These are phyloP conservation scores for Ectropis crepuscularia DNA, from an alignment of 2,888 invertebrate genomes.

Conservation along the genomic window DNA sequence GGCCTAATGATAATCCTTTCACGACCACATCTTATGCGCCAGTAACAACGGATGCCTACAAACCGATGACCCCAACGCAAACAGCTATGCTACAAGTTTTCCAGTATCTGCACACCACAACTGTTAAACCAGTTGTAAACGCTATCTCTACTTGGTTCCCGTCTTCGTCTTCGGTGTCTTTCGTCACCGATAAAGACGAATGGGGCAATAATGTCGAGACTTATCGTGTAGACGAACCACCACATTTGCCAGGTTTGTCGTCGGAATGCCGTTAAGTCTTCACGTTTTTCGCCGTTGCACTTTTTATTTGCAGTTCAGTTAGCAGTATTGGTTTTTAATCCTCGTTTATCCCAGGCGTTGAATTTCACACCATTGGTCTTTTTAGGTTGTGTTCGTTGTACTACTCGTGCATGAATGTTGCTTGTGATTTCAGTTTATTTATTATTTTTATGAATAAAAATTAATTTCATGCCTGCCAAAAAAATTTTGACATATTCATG, in stretches of 20 bases:
- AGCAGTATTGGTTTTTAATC: conserved; percentile 20
- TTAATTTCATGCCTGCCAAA: not conserved
- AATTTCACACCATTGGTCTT: conserved; percentile 32
- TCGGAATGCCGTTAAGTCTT: conserved; percentile 74
- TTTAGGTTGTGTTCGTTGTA: conserved; percentile 40
- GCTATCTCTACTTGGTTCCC: conserved; percentile 62
- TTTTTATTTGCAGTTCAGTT: conserved; percentile 67
- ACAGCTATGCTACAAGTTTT: conserved; percentile 82
- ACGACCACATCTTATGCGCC: conserved; percentile 77
- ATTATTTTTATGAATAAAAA: not conserved
- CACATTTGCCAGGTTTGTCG: conserved; percentile 83
- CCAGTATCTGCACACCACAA: conserved; percentile 80
- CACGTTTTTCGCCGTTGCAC: conserved; percentile 71
- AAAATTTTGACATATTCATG: too few relatives aligned
- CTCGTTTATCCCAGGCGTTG: conserved; percentile 28
- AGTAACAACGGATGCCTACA: conserved; percentile 73
- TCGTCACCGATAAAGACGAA: conserved; percentile 72
- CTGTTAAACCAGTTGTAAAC: conserved; percentile 76
- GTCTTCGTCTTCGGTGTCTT: conserved; percentile 63
- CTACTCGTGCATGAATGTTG: conserved; percentile 54
- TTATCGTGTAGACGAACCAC: conserved; percentile 82
- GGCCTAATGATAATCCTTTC: conserved; percentile 82
- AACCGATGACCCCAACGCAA: conserved; percentile 75
- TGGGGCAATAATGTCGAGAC: conserved; percentile 80
- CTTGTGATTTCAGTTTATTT: conserved; percentile 21